Percentiles rank a stretch among this genome's conserved stretches.
These are phyloP conservation scores for Ectemnius cavifrons DNA, from an alignment of 2,888 invertebrate genomes.

Conservation along the genomic window DNA sequence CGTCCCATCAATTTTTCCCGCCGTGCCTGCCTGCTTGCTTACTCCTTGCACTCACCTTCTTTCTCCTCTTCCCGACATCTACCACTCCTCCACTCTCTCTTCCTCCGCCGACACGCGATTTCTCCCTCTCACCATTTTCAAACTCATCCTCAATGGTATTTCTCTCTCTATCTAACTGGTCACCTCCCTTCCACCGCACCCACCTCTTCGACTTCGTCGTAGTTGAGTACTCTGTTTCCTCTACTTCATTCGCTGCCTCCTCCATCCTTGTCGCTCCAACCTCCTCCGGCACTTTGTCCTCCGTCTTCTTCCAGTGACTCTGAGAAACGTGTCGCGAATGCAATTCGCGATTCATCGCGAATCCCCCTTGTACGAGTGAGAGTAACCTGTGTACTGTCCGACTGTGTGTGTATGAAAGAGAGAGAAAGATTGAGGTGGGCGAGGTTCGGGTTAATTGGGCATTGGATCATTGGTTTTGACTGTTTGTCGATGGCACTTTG, in stretches of 20 bases:
- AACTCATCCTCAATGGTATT: neutral
- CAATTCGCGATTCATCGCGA: too few species aligned
- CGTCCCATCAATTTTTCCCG: slow-evolving; percentile 26
- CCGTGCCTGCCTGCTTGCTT: slow-evolving; percentile 20
- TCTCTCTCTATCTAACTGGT: neutral
- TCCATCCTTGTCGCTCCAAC: neutral
- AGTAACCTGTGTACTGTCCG: too few species aligned
- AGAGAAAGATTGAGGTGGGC: slow-evolving; percentile 36
- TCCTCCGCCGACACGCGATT: slow-evolving; percentile 2
- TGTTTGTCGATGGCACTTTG: too few species aligned
- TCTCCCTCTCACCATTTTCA: neutral
- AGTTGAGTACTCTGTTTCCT: neutral
- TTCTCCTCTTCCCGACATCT: slow-evolving; percentile 20
- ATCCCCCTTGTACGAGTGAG: too few species aligned
- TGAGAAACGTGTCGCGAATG: neutral
- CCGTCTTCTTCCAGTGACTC: slow-evolving; percentile 10
- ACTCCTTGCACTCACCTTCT: slow-evolving; percentile 12
- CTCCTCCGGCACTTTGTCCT: neutral
- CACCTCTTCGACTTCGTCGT: too few species aligned
- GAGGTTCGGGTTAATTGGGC: neutral
- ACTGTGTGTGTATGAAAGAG: slow-evolving; percentile 8
- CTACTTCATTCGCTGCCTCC: neutral
- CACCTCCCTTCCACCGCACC: too few species aligned
- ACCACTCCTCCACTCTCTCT: slow-evolving; percentile 22
- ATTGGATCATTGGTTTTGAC: too few species aligned